Conservation (phyloP, 2,888 invertebrate genomes). For the Apamea crenata region DNA sequence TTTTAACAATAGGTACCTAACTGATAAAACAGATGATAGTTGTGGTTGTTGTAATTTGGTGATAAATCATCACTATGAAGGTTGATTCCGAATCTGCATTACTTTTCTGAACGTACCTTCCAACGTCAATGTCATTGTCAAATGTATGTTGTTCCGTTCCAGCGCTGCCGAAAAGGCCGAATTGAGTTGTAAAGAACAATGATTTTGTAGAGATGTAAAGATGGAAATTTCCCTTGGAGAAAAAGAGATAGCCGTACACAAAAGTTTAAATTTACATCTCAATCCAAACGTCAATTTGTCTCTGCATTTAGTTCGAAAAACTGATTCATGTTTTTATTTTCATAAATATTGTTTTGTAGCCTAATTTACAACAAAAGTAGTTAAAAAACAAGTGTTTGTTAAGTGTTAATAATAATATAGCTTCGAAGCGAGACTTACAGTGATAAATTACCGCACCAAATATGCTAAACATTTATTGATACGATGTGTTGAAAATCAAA, state of each 20-base stretch:
- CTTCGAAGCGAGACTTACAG: conserved; percentile 5
- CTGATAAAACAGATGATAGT: background rate
- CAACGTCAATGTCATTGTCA: conserved; percentile 41
- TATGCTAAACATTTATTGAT: background rate
- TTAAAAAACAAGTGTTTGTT: background rate
- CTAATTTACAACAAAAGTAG: background rate
- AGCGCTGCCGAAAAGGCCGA: too few species aligned
- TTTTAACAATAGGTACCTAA: background rate
- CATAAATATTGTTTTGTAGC: background rate
- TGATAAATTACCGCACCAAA: background rate
- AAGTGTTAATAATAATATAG: background rate
- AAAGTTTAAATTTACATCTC: background rate
- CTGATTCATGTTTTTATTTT: conserved; percentile 37
- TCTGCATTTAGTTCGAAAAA: conserved; percentile 10
- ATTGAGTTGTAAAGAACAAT: background rate
- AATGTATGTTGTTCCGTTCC: background rate
- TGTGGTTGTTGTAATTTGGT: background rate
- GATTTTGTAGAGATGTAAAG: background rate
- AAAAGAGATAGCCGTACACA: conserved; percentile 8
- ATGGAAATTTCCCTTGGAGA: accelerated
- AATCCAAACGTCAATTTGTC: conserved; percentile 4
- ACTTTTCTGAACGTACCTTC: conserved; percentile 24
- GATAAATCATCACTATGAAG: background rate
- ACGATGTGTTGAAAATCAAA: conserved; percentile 34
- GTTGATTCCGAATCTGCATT: too few species aligned